phyloP scores from a whole-genome alignment of 2,797 vertebrate genomes.

The Furcifer pardalis region DNA sequence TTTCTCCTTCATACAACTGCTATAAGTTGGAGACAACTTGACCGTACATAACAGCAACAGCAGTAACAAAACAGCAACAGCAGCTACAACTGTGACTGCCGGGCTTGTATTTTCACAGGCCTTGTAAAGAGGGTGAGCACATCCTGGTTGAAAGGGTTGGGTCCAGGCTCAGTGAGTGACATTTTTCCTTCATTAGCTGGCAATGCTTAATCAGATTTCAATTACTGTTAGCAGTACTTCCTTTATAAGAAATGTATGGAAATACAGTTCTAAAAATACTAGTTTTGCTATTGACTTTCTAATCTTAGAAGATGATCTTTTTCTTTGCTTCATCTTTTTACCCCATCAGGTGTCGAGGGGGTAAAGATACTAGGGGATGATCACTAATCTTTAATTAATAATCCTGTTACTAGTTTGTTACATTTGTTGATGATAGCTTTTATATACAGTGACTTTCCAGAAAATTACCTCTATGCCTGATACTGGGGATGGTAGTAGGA shows the following conservation, averaged over 20 bases:
- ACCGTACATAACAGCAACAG: too few relatives aligned
- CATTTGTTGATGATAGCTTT: neutral
- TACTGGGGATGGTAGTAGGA: too few relatives aligned
- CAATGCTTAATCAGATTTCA: neutral
- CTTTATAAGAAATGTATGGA: neutral
- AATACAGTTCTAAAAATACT: neutral
- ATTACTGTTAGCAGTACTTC: neutral
- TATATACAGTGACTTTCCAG: neutral
- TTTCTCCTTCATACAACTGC: too few relatives aligned
- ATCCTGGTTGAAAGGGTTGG: accelerated
- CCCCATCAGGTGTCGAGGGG: too few relatives aligned
- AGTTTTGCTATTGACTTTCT: neutral
- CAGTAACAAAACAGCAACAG: too few relatives aligned
- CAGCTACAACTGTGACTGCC: too few relatives aligned
- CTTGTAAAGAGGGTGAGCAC: neutral
- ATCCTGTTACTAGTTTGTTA: neutral
- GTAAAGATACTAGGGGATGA: too few relatives aligned
- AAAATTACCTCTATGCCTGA: neutral
- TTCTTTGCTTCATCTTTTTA: too few relatives aligned
- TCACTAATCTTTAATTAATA: neutral
- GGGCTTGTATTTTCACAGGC: accelerated
- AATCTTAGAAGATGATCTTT: neutral
- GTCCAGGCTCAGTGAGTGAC: accelerated
- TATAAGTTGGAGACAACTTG: too few relatives aligned
- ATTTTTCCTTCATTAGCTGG: accelerated